Evolutionary conservation across 2,797 vertebrate species (phyloP).

Genomic region (Thamnophis elegans): DNA sequence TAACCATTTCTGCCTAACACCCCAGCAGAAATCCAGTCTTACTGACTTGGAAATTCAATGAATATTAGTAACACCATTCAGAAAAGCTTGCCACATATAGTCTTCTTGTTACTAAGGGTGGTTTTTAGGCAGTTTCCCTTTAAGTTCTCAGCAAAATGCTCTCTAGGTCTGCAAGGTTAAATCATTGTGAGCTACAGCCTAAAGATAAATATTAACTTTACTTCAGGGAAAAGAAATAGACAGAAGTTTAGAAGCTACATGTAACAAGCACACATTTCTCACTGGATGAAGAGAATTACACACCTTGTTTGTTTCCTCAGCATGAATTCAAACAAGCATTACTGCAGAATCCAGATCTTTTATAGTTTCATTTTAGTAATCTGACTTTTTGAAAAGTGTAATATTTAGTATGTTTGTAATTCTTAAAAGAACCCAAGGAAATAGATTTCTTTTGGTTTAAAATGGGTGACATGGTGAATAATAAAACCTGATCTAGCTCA

Average conservation of each 20-base stretch:
- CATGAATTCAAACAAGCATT: background rate
- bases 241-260: background rate
- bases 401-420: background rate
- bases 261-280: background rate
- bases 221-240: background rate
- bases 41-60: background rate
- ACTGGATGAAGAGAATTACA: background rate
- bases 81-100: background rate
- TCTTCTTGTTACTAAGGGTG: background rate
- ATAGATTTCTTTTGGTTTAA: too few relatives aligned
- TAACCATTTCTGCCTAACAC: background rate
- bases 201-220: background rate
- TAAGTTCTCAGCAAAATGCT: background rate
- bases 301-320: background rate
- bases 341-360: background rate
- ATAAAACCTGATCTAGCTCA: too few relatives aligned
- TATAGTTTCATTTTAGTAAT: background rate
- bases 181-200: background rate
- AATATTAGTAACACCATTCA: background rate
- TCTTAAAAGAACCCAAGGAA: slow-evolving; percentile 11
- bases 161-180: background rate
- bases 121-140: background rate
- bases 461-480: too few relatives aligned
- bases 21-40: background rate
- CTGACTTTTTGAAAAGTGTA: background rate